These are phyloP conservation scores for Nematopogon swammerdamellus DNA, from an alignment of 2,888 invertebrate species.

Conservation along the genomic window DNA sequence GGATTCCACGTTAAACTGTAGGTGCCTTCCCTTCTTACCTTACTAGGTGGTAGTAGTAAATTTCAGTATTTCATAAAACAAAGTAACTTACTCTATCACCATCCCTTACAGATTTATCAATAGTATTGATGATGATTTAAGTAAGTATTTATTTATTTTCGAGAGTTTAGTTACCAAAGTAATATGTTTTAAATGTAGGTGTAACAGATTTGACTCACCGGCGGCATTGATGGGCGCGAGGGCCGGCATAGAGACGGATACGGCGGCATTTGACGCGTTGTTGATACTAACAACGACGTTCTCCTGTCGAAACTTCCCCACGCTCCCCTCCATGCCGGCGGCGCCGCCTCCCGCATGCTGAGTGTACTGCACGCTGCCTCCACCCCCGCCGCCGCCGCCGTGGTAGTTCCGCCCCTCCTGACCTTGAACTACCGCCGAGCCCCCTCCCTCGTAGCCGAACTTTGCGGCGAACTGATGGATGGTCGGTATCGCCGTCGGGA, in stretches of 20 bases:
- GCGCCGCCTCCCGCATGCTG: conserved; percentile 26
- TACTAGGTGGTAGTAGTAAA: too few relatives aligned
- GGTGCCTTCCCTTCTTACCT: too few relatives aligned
- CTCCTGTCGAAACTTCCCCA: conserved; percentile 62
- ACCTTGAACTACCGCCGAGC: conserved; percentile 11
- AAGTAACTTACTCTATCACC: too few relatives aligned
- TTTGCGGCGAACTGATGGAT: conserved; percentile 84
- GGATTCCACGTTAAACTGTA: too few relatives aligned
- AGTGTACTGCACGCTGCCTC: conserved; percentile 39
- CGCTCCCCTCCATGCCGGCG: conserved; percentile 47
- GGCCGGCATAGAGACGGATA: conserved; percentile 16
- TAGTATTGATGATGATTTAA: too few relatives aligned
- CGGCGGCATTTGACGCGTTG: not conserved
- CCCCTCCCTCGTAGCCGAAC: conserved; percentile 51
- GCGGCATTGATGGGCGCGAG: conserved; percentile 25
- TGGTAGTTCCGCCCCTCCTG: conserved; percentile 19
- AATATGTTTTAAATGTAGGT: conserved; percentile 2
- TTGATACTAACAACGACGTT: conserved; percentile 33
- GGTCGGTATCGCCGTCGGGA: conserved; percentile 71
- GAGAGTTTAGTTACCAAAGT: not conserved
- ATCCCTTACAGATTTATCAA: too few relatives aligned
- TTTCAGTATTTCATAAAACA: too few relatives aligned
- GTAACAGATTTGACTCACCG: too few relatives aligned
- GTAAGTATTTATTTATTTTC: too few relatives aligned
- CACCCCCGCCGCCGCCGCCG: conserved; percentile 20